Conservation (phyloP, 2,113 vertebrate species). For the Eulemur macaco region DNA sequence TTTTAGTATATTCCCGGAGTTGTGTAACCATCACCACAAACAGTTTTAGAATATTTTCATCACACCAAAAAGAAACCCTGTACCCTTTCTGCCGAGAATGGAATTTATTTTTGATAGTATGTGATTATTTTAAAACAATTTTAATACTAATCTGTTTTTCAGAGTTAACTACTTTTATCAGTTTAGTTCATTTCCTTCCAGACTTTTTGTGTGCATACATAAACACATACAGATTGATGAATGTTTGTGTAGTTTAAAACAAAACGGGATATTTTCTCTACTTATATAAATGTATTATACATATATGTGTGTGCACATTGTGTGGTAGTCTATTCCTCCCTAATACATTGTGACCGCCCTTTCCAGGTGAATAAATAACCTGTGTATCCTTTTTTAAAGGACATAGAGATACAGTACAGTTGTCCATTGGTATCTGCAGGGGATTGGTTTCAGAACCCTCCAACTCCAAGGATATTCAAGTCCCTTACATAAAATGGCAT, state of each 20-base stretch:
- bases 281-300: not conserved
- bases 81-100: not conserved
- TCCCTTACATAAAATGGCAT: no score
- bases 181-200: conserved; percentile 6
- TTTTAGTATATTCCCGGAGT: not conserved
- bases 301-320: not conserved
- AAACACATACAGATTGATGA: not conserved
- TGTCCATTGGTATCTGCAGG: no score
- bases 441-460: no score
- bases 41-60: not conserved
- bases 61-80: not conserved
- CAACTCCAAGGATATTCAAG: no score
- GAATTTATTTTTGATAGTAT: not conserved
- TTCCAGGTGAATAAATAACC: not conserved
- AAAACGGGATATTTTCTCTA: not conserved
- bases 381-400: not conserved
- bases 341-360: not conserved
- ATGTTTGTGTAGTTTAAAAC: not conserved
- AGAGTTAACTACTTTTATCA: conserved; percentile 14
- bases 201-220: not conserved
- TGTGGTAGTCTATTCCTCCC: not conserved
- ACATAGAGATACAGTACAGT: not conserved
- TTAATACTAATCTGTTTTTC: not conserved
- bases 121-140: not conserved
- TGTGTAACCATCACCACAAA: not conserved